Evolutionary conservation across 2,113 vertebrate genomes (phyloP).

Genomic region (Brachypteracias leptosomus): DNA sequence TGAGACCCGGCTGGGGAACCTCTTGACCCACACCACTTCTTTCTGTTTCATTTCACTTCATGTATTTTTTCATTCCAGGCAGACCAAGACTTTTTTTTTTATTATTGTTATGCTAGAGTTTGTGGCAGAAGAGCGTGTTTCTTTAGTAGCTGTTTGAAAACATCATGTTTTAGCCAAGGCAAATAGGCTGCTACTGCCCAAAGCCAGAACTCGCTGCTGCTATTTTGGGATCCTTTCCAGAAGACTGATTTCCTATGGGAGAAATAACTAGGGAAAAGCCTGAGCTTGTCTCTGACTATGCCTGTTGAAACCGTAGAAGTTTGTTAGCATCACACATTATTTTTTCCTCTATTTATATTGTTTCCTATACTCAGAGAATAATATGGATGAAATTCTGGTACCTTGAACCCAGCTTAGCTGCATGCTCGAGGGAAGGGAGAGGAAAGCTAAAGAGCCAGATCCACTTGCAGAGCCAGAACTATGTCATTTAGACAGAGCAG

Average conservation of each 20-base stretch:
- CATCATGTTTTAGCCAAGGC: background rate
- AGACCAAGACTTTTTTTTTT: background rate
- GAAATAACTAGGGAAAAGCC: background rate
- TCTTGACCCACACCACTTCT: background rate
- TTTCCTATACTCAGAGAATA: background rate
- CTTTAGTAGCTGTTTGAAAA: background rate
- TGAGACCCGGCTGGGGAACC: slow-evolving; percentile 64
- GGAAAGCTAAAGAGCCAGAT: background rate
- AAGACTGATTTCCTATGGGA: background rate
- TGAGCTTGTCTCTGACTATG: background rate
- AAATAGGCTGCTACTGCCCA: background rate
- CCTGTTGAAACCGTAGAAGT: background rate
- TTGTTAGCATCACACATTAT: background rate
- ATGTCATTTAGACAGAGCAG: background rate
- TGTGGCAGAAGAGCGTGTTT: background rate
- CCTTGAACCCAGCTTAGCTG: background rate
- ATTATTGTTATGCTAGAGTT: background rate
- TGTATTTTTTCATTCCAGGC: background rate
- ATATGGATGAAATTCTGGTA: background rate
- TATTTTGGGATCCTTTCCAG: background rate
- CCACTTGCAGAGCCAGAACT: background rate
- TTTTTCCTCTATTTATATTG: background rate
- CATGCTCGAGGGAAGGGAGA: background rate
- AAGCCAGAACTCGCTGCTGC: background rate
- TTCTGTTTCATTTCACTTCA: background rate